A percentile compares a stretch with the other conserved stretches of the same genome.
phyloP scores from a whole-genome alignment of 2,113 vertebrate genomes.

The Chaetodon trifascialis region DNA sequence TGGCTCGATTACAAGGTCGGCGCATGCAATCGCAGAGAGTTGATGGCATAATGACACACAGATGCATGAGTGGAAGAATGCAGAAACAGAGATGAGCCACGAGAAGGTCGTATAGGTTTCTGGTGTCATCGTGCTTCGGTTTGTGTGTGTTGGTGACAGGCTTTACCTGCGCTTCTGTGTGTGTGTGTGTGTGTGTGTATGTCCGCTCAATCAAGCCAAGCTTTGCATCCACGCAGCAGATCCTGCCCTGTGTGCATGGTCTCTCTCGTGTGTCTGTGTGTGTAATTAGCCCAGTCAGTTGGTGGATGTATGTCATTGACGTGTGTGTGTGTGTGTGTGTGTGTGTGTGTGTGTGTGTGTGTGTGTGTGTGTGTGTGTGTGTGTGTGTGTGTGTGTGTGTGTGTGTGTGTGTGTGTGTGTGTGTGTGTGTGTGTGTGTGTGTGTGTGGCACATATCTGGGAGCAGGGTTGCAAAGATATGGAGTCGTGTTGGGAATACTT shows the following conservation, averaged over 20 bases:
- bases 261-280: no score
- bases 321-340: neutral
- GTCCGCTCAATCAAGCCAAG: neutral
- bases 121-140: neutral
- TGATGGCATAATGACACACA: constrained; percentile 18
- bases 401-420: neutral
- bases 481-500: constrained; percentile 9
- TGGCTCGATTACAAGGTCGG: constrained; percentile 3
- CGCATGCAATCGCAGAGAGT: neutral
- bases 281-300: neutral
- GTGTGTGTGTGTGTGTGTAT: neutral
- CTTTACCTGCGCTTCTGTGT: neutral
- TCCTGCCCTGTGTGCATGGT: neutral
- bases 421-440: neutral
- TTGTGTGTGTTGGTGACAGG: neutral
- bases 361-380: neutral
- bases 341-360: neutral
- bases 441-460: neutral
- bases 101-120: neutral
- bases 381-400: neutral
- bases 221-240: neutral
- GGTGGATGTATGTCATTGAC: neutral
- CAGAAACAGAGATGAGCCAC: neutral
- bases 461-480: constrained; percentile 5
- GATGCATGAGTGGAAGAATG: neutral